Conservation (phyloP, 1,140 invertebrate species). For the Physella acuta region DNA sequence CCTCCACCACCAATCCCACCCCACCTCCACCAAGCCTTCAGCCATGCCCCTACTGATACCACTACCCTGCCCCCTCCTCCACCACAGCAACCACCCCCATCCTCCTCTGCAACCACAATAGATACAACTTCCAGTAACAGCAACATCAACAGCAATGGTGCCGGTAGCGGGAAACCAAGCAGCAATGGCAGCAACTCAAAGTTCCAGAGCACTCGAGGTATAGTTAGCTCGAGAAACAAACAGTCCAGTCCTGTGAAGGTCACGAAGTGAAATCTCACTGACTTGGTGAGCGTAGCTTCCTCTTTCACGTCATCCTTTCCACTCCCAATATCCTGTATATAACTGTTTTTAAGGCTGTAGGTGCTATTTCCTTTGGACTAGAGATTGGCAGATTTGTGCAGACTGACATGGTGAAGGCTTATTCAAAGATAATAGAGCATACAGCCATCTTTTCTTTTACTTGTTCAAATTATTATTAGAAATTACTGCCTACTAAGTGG, state of each 20-base stretch:
- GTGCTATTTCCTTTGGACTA: too few relatives aligned
- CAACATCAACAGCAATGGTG: slow-evolving; percentile 8
- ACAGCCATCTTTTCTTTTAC: too few relatives aligned
- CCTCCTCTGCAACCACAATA: not conserved
- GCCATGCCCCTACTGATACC: slow-evolving; percentile 17
- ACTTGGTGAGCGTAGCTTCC: slow-evolving; percentile 15
- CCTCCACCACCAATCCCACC: not conserved
- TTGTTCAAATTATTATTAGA: too few relatives aligned
- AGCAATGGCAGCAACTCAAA: slow-evolving; percentile 20
- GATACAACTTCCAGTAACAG: slow-evolving; percentile 1
- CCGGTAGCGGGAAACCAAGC: slow-evolving; percentile 4
- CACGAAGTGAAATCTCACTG: slow-evolving; percentile 12
- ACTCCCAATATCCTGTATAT: too few relatives aligned
- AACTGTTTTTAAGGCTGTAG: too few relatives aligned
- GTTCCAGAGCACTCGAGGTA: slow-evolving; percentile 14
- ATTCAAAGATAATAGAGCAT: too few relatives aligned
- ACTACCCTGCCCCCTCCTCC: slow-evolving; percentile 10
- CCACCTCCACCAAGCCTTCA: slow-evolving; percentile 18
- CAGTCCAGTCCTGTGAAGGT: slow-evolving; percentile 22
- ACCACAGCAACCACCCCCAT: not conserved
- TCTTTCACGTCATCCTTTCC: too few relatives aligned
- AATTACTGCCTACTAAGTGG: too few relatives aligned
- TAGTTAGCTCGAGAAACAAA: not conserved
- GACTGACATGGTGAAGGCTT: too few relatives aligned
- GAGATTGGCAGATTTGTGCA: too few relatives aligned